Evolutionary conservation across 1,140 invertebrate species (phyloP).

Genomic region (Gryon sp.): DNA sequence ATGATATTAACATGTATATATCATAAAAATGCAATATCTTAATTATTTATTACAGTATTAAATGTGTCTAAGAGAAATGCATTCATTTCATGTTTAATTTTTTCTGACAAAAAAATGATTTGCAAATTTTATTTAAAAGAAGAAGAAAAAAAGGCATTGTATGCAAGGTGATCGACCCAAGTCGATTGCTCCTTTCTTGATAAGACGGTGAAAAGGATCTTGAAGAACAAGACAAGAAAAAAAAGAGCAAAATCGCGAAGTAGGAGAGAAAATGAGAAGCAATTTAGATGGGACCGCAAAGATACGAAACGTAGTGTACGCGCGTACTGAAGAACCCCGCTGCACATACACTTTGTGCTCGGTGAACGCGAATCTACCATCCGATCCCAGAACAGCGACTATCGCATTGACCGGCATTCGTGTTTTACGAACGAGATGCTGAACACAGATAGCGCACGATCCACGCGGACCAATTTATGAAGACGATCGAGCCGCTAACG

Average conservation of each 20-base stretch:
- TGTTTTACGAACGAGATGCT: slow-evolving; percentile 63
- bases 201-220: slow-evolving; percentile 51
- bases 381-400: slow-evolving; percentile 38
- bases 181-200: slow-evolving; percentile 40
- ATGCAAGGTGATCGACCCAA: slow-evolving; percentile 47
- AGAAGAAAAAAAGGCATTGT: slow-evolving; percentile 5
- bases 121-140: slow-evolving; percentile 1
- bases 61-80: too few relatives aligned
- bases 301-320: slow-evolving; percentile 52
- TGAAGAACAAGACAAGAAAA: slow-evolving; percentile 44
- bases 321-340: slow-evolving; percentile 19
- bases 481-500: slow-evolving; percentile 21
- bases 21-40: too few relatives aligned
- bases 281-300: slow-evolving; percentile 66
- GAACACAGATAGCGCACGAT: slow-evolving; percentile 54
- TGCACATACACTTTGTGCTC: slow-evolving; percentile 40
- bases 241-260: slow-evolving; percentile 38
- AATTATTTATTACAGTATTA: too few relatives aligned
- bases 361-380: slow-evolving; percentile 23
- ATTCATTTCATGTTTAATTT: too few relatives aligned
- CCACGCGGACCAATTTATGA: slow-evolving; percentile 57
- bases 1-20: too few relatives aligned
- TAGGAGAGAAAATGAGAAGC: slow-evolving; percentile 66
- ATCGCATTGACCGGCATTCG: slow-evolving; percentile 61
- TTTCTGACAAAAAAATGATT: background rate